Evolutionary conservation across 1,140 invertebrate genomes (phyloP).

Genomic region (Reticulitermes speratus): DNA sequence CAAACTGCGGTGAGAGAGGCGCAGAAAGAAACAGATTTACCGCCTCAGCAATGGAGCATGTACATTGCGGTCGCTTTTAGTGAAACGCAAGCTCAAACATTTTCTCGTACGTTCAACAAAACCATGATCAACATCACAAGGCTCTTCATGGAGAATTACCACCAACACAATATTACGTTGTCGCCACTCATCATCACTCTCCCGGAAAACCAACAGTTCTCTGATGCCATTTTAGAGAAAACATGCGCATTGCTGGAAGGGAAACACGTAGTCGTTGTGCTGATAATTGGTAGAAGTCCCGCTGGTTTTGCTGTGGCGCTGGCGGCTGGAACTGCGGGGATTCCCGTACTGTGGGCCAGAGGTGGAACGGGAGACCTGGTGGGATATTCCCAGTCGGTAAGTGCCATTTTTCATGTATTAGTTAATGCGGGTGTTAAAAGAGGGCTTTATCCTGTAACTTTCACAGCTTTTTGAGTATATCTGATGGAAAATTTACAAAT

Average conservation of each 20-base stretch:
- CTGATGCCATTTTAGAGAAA: conserved; percentile 42
- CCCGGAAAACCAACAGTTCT: conserved; percentile 47
- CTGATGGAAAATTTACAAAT: too few species aligned
- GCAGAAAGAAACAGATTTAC: not conserved
- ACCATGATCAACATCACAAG: conserved; percentile 45
- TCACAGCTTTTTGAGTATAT: too few species aligned
- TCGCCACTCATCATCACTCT: conserved; percentile 45
- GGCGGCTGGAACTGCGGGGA: conserved; percentile 44
- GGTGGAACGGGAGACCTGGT: conserved; percentile 38
- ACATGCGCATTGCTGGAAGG: conserved; percentile 45
- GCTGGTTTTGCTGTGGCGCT: conserved; percentile 47
- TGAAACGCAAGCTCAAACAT: conserved; percentile 35
- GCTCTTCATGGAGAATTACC: conserved; percentile 39
- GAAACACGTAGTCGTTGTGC: conserved; percentile 45
- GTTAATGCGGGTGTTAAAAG: too few species aligned
- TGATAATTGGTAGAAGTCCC: conserved; percentile 46
- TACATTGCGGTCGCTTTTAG: conserved; percentile 44
- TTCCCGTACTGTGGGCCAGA: conserved; percentile 48
- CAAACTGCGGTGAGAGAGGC: not conserved
- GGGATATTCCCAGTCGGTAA: conserved; percentile 39
- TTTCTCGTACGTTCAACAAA: conserved; percentile 45
- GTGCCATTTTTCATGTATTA: not conserved
- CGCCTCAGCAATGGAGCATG: conserved; percentile 35
- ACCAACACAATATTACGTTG: conserved; percentile 41
- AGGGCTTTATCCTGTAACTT: too few species aligned